Evolutionary conservation across 1,140 invertebrate species (phyloP), one percentile per base, ranked within the genome.

Genomic region (Drosophila equinoxialis): DNA sequence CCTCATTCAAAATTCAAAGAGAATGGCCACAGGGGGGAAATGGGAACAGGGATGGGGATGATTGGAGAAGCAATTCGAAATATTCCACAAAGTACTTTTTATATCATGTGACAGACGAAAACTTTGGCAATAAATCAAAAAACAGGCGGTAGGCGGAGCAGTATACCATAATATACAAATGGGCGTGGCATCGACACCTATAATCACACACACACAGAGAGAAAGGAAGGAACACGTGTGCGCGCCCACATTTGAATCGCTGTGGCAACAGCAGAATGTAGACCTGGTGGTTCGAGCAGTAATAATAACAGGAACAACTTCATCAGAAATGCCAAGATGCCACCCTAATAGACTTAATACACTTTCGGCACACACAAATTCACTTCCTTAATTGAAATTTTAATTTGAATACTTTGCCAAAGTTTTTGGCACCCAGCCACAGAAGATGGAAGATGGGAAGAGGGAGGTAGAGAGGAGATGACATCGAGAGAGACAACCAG

Each of bases 341-440:
- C 84, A 77, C 81, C 74, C 75, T 73, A 84, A 89, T 84, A 89
- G 84, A 89, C 84, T 89, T 90, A 86, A 86, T 86, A 86, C 83
- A 89, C 84, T 89, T 90, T 89, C 85, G 77, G 80, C 84, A 62
- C 71, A 85, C 86, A 89, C 81, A 89, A 89, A 89, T 89, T 89
- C 85, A 90, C 85, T 89, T 90, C 85, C 85, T 81, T 89, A 89
- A 89, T 89, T 89, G 85, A 89, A 89, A 89, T 90, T 89, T 89
- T 89, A 90, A 89, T 89, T 90, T 89, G 85, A 89, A 89, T 89
- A 89, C 85, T 89, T 89, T 89, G 85, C 75, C 85, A 79, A 89
- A 89, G 87, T 77, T 89, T 87, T 89, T 89, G 80, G 84, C 83
- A 81, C 77, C 79, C 79, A 86, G 76, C 83, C 83, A 86, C 66